These are phyloP conservation scores for Heliconius ismenius DNA, from an alignment of 2,888 invertebrate species.

Conservation along the genomic window DNA sequence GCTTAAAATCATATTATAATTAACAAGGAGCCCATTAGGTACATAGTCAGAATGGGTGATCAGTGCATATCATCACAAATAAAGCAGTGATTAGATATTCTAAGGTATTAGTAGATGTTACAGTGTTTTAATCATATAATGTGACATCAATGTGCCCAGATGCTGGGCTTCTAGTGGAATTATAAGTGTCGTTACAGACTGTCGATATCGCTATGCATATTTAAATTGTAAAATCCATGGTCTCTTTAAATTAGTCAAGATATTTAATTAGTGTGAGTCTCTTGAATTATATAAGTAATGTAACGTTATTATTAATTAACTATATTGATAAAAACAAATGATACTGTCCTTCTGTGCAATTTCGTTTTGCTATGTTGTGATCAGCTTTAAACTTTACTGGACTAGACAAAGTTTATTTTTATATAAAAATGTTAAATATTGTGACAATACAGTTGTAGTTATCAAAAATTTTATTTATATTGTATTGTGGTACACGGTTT, in stretches of 20 bases:
- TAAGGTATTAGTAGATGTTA: conserved; percentile 82
- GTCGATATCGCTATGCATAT: conserved; percentile 81
- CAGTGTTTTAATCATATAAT: conserved; percentile 71
- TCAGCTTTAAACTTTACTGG: conserved; percentile 78
- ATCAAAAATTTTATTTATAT: conserved; percentile 61
- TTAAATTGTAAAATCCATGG: conserved; percentile 78
- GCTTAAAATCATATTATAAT: conserved; percentile 64
- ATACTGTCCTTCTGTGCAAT: conserved; percentile 79
- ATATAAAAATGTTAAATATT: conserved; percentile 71
- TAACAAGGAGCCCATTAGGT: conserved; percentile 63
- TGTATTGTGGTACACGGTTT: conserved; percentile 61
- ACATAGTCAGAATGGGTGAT: conserved; percentile 63
- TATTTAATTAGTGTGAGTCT: conserved; percentile 81
- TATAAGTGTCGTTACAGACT: conserved; percentile 81
- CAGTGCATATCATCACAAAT: conserved; percentile 82
- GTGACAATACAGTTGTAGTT: conserved; percentile 79
- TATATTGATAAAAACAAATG: conserved; percentile 58
- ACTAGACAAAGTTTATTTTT: conserved; percentile 76
- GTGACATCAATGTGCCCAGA: conserved; percentile 79
- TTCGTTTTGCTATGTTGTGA: conserved; percentile 80
- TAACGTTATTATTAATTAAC: conserved; percentile 68
- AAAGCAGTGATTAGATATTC: conserved; percentile 80
- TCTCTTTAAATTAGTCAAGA: conserved; percentile 81
- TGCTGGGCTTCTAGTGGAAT: conserved; percentile 79
- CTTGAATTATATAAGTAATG: conserved; percentile 75